A percentile compares a stretch with the other conserved stretches of the same genome.
Evolutionary conservation across 1,140 invertebrate species (phyloP).

Genomic region (Drosophila lini): DNA sequence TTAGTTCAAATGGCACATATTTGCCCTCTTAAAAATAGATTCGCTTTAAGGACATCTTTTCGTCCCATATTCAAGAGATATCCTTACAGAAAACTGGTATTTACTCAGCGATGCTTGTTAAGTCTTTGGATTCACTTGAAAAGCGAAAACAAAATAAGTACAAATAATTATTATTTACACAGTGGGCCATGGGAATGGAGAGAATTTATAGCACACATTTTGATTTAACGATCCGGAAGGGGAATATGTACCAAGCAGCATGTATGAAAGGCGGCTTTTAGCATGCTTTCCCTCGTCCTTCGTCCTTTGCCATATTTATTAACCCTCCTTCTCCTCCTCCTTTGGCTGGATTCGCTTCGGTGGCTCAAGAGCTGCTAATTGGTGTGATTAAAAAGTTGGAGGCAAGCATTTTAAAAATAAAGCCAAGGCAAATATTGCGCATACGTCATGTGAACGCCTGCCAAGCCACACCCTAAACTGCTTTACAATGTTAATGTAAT

Average conservation of each 20-base stretch:
- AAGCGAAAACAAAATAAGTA: constrained; percentile 43
- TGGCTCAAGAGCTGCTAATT: constrained; percentile 60
- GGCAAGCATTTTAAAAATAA: constrained; percentile 49
- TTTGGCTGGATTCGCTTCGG: constrained; percentile 11
- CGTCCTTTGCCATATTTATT: constrained; percentile 27
- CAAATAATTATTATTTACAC: constrained; percentile 79
- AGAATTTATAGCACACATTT: constrained; percentile 66
- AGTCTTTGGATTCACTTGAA: constrained; percentile 24
- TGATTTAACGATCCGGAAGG: constrained; percentile 62
- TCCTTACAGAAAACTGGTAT: constrained; percentile 13
- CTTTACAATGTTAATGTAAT: constrained; percentile 80
- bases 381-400: constrained; percentile 75
- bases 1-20: not conserved
- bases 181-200: constrained; percentile 27
- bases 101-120: constrained; percentile 33
- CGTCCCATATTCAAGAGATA: not conserved
- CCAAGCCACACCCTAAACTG: constrained; percentile 8
- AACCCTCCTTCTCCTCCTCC: not conserved
- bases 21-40: not conserved
- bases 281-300: constrained; percentile 2
- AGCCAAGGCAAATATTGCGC: constrained; percentile 35
- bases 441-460: constrained; percentile 41
- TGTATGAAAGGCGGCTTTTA: constrained; percentile 47
- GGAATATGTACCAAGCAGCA: not conserved
- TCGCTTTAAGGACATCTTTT: not conserved